A percentile compares a stretch with the other conserved stretches of the same genome.
Conservation (phyloP, 1,140 invertebrate species). For the Cepaea nemoralis region DNA sequence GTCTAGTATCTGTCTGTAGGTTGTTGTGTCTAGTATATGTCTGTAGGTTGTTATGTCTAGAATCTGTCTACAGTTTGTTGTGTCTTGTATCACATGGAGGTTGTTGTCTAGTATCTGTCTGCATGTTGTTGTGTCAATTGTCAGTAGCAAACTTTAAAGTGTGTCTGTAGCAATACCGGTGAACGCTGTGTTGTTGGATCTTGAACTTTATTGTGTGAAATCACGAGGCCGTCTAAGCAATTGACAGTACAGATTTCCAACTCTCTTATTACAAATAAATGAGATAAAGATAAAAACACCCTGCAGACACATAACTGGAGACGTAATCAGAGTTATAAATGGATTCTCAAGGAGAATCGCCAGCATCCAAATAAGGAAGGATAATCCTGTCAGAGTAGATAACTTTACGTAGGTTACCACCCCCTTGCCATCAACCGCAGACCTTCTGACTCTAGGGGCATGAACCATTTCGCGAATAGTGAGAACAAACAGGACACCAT, state of each 20-base stretch:
- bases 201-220: no score
- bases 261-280: slow-evolving; percentile 10
- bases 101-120: no score
- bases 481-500: not conserved
- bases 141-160: no score
- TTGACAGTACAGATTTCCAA: not conserved
- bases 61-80: no score
- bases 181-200: no score
- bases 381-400: slow-evolving; percentile 14
- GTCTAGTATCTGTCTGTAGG: no score
- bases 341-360: not conserved
- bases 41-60: no score
- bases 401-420: slow-evolving; percentile 21
- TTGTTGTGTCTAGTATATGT: no score
- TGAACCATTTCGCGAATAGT: not conserved
- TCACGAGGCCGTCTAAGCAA: no score
- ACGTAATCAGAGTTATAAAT: not conserved
- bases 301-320: not conserved
- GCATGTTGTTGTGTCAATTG: no score
- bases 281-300: slow-evolving; percentile 28
- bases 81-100: no score
- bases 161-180: no score
- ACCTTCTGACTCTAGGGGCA: not conserved
- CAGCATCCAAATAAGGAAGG: not conserved
- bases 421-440: not conserved